Percentiles rank a stretch among this genome's conserved stretches.
These are phyloP conservation scores for Pelmatolapia mariae DNA, from an alignment of 2,113 vertebrate genomes.

Conservation along the genomic window DNA sequence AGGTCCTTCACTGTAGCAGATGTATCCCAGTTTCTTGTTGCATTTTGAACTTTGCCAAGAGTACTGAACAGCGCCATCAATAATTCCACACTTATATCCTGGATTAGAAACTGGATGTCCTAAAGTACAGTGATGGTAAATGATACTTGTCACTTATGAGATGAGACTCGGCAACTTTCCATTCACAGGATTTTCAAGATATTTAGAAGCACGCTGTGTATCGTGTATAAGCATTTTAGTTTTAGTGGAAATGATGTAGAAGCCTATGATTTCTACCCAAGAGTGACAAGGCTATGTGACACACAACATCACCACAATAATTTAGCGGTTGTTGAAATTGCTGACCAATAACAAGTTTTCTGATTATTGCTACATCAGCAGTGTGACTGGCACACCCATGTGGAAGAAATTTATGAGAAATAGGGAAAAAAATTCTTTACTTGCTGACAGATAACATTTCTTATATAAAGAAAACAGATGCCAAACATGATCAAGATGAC, in stretches of 20 bases:
- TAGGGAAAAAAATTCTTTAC: neutral
- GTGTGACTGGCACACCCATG: neutral
- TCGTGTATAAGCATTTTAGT: neutral
- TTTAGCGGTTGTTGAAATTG: fast-evolving
- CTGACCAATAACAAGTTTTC: neutral
- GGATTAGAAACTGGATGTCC: conserved; percentile 81
- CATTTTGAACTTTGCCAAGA: conserved; percentile 83
- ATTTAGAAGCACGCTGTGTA: fast-evolving
- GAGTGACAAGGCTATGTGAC: fast-evolving
- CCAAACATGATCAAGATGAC: fast-evolving
- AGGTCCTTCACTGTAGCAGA: conserved; percentile 81
- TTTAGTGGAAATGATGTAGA: fast-evolving
- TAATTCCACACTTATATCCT: conserved; percentile 79
- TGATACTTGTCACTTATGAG: neutral
- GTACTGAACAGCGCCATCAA: conserved; percentile 72
- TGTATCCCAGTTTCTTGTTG: conserved; percentile 78
- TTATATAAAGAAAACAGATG: fast-evolving
- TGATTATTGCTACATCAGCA: neutral
- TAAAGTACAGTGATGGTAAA: conserved; percentile 34
- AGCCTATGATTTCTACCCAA: neutral
- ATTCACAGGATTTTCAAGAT: neutral
- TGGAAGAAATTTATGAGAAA: fast-evolving
- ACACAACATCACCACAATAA: neutral
- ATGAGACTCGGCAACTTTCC: fast-evolving
- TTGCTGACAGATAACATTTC: fast-evolving